Evolutionary conservation across 2,113 vertebrate species (phyloP).

Genomic region (Echinops telfairi): DNA sequence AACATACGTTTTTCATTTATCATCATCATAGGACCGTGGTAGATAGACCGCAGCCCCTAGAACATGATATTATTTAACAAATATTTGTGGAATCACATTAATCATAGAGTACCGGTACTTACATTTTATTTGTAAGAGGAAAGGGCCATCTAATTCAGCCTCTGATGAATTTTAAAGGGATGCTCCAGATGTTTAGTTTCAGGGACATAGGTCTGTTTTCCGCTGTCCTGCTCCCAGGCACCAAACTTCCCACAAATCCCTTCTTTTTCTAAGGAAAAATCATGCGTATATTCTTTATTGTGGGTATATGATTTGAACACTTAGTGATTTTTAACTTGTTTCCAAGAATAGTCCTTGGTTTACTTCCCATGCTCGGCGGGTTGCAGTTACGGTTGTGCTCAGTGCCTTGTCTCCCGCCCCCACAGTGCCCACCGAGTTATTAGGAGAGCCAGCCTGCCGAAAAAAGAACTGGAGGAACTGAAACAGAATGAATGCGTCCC

Average conservation of each 20-base stretch:
- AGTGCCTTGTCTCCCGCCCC: neutral
- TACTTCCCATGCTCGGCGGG: constrained; percentile 38
- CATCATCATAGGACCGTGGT: neutral
- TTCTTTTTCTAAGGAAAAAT: constrained; percentile 26
- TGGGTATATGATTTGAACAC: constrained; percentile 41
- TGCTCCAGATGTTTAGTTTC: neutral
- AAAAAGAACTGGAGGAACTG: constrained; percentile 95
- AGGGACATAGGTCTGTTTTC: neutral
- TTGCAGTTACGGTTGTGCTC: constrained; percentile 62
- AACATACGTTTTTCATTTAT: neutral
- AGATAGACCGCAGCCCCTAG: neutral
- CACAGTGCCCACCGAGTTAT: constrained; percentile 91
- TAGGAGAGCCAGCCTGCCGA: constrained; percentile 90
- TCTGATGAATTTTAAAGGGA: neutral
- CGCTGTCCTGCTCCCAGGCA: neutral
- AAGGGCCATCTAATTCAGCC: neutral
- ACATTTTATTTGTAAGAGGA: neutral
- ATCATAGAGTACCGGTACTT: neutral
- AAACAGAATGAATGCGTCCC: constrained; percentile 89
- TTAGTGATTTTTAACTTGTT: constrained; percentile 62
- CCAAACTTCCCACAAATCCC: neutral
- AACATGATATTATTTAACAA: neutral
- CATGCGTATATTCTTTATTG: neutral
- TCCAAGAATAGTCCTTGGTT: constrained; percentile 70
- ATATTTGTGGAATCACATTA: neutral